Percentiles rank a stretch among this genome's conserved stretches.
Evolutionary conservation across 2,888 invertebrate species (phyloP).

Genomic region (Acanthacorydalis orientalis): DNA sequence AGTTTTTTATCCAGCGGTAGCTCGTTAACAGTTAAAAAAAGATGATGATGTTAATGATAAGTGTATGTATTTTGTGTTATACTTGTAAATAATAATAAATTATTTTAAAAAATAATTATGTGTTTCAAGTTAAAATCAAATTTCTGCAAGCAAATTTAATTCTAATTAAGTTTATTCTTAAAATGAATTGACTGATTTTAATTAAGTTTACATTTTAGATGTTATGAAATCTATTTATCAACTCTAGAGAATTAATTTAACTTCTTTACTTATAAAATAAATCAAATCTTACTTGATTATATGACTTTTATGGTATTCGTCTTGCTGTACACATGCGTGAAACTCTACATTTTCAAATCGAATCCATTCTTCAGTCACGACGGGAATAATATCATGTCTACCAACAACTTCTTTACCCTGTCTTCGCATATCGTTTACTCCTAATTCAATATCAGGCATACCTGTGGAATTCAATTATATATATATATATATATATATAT

Average conservation of each 20-base stretch:
- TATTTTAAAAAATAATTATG: too few relatives aligned
- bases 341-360: conserved; percentile 87
- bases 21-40: too few relatives aligned
- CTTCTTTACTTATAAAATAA: not conserved
- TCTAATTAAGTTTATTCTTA: too few relatives aligned
- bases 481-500: too few relatives aligned
- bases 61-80: too few relatives aligned
- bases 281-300: conserved; percentile 54
- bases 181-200: not conserved
- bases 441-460: conserved; percentile 92
- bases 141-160: too few relatives aligned
- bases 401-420: conserved; percentile 99
- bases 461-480: conserved; percentile 28
- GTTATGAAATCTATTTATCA: not conserved
- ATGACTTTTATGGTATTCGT: conserved; percentile 71
- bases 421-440: conserved; percentile 92
- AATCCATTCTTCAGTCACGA: conserved; percentile 98
- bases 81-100: too few relatives aligned
- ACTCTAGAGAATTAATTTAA: conserved; percentile 5
- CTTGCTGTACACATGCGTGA: conserved; percentile 82
- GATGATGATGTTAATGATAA: too few relatives aligned
- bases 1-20: too few relatives aligned
- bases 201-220: not conserved
- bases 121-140: too few relatives aligned
- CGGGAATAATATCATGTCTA: conserved; percentile 96